Base-by-base conservation (phyloP, 2,797 vertebrate species). In the Lagorchestes hirsutus region DNA sequence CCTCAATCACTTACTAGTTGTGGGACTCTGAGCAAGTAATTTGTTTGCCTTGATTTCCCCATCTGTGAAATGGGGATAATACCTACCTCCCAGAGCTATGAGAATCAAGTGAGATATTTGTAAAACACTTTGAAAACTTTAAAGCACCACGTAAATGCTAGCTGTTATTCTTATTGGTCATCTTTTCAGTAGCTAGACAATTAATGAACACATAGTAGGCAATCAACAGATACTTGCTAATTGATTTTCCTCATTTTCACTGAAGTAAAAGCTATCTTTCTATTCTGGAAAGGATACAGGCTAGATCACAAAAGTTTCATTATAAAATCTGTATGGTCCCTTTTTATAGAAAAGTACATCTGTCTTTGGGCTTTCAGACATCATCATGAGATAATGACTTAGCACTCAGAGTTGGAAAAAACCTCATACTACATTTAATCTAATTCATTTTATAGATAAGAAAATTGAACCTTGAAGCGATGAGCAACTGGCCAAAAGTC, bases 281-380 rank as follows among this genome's bases (percentile, higher is more conserved):
- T 46, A 82, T 27, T 40, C 74, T 82, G 74, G 12, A 82, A 82
- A 82, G 74, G 40, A 11, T 46, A 82, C 74, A 82, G 3, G 40
- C 9, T 13, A 46, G 94, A 90, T 57, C 52, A 87, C 13, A 24
- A 13, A 90, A 92, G 29, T 92, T 90, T 92, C 74, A 62, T 5
- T 91, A 13, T 29, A 92, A 55, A 94, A 90, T 46, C 55, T 62
- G 6, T 0, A 92, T 87, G 40, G 31, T 92, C 55, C 95, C 16
- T 46, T 92, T 93, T 90, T 55, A 90, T 28, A 40, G 54, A 50
- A 54, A 52, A 57, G 40, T 27, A 96, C 40, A 96, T n/a, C 56
- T 96, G 92, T 50, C 11, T 91, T 55, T 0, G 40, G 27, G 18
- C 90, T 74, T 93, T 95, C 82, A 55, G 58, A 50, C 52, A 92